phyloP scores from a whole-genome alignment of 2,888 invertebrate genomes.

The Epinotia bilunana region DNA sequence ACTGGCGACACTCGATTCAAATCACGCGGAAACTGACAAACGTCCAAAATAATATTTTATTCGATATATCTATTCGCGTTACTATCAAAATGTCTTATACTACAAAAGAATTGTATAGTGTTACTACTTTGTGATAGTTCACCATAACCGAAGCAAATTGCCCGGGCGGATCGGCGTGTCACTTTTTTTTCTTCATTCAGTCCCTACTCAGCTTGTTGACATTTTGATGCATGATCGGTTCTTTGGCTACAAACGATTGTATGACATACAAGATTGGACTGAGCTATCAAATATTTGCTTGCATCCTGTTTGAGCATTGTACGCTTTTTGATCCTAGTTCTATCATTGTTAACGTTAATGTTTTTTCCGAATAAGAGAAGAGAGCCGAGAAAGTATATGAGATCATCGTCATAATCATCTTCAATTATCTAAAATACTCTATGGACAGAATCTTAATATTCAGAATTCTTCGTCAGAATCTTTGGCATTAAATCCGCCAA shows the following conservation, averaged over 20 bases:
- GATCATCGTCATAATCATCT: not conserved
- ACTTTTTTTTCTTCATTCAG: conserved; percentile 58
- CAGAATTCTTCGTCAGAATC: too few relatives aligned
- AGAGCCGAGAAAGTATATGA: not conserved
- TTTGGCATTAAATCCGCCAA: too few relatives aligned
- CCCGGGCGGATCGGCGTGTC: conserved; percentile 62
- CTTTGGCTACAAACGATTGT: conserved; percentile 56
- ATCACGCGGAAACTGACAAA: conserved; percentile 59
- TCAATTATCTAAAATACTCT: not conserved
- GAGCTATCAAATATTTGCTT: conserved; percentile 44
- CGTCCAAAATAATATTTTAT: conserved; percentile 56
- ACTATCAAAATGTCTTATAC: conserved; percentile 31
- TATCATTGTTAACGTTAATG: conserved; percentile 7
- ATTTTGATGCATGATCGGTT: conserved; percentile 71
- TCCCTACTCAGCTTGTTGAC: conserved; percentile 68
- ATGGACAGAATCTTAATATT: not conserved
- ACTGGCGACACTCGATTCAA: conserved; percentile 48
- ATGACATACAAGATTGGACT: conserved; percentile 45
- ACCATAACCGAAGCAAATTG: conserved; percentile 69
- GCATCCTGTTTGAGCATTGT: conserved; percentile 39
- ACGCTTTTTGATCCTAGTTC: conserved; percentile 10
- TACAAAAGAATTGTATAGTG: conserved; percentile 12
- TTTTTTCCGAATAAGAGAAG: not conserved
- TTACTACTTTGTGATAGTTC: conserved; percentile 47
- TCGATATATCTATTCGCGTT: conserved; percentile 57